Conservation (phyloP, 2,888 invertebrate species). For the Psylliodes chrysocephalus region DNA sequence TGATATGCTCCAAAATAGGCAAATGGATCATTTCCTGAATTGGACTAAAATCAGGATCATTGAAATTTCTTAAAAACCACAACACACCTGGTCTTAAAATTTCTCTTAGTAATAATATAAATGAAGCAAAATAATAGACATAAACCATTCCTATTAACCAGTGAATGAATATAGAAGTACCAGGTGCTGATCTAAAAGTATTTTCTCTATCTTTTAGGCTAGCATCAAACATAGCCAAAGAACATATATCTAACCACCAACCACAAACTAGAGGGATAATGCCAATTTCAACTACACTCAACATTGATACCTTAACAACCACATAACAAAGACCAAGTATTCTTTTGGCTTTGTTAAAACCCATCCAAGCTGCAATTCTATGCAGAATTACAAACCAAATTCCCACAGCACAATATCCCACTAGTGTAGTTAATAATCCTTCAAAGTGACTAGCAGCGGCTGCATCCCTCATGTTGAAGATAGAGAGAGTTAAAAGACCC, state of each 20-base stretch:
- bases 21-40: constrained; percentile 99
- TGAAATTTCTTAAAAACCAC: constrained; percentile 97
- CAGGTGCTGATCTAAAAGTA: constrained; percentile 90
- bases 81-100: constrained; percentile 95
- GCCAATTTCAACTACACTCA: constrained; percentile 97
- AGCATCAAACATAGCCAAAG: constrained; percentile 90
- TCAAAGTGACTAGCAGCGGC: constrained; percentile 87
- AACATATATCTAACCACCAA: constrained; percentile 99
- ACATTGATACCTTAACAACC: constrained; percentile 88
- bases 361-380: constrained; percentile 81
- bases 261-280: constrained; percentile 96
- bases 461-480: constrained; percentile 74
- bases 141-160: constrained; percentile 99
- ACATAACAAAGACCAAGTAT: constrained; percentile 93
- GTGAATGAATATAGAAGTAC: constrained; percentile 97
- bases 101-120: constrained; percentile 90
- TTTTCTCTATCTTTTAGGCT: constrained; percentile 87
- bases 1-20: constrained; percentile 89
- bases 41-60: constrained; percentile 99
- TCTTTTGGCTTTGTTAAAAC: constrained; percentile 82
- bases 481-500: constrained; percentile 84
- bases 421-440: constrained; percentile 89
- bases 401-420: constrained; percentile 94
- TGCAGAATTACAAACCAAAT: constrained; percentile 84
- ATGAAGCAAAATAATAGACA: constrained; percentile 99